phyloP scores from a whole-genome alignment of 2,797 vertebrate genomes.

The Glossophaga mutica region DNA sequence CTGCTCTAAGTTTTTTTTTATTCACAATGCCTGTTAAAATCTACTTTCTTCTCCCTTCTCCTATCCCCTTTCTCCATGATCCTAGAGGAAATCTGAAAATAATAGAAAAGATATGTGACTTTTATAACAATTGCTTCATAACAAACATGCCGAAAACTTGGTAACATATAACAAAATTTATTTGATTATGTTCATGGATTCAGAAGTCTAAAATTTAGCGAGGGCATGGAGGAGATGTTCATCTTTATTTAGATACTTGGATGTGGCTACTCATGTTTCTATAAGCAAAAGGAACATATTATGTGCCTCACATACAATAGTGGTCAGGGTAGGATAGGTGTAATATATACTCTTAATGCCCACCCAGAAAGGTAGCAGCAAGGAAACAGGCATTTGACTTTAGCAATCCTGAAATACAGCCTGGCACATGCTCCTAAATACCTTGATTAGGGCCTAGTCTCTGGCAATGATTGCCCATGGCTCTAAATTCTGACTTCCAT shows the following conservation, averaged over 20 bases:
- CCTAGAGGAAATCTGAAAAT: neutral
- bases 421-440: neutral
- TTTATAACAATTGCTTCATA: neutral
- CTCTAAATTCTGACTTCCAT: neutral
- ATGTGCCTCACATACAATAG: neutral
- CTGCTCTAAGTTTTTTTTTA: neutral
- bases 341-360: neutral
- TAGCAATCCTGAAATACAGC: neutral
- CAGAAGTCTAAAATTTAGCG: neutral
- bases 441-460: neutral
- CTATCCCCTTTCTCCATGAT: neutral
- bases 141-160: neutral
- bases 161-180: neutral
- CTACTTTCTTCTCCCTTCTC: neutral
- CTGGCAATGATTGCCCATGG: neutral
- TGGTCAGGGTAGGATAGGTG: neutral
- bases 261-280: neutral
- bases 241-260: neutral
- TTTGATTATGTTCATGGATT: neutral
- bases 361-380: accelerated
- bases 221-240: neutral
- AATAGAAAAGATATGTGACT: neutral
- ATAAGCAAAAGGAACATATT: neutral
- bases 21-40: neutral
- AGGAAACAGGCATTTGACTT: neutral